Base-by-base conservation (phyloP, 2,888 invertebrate genomes). In the Apocheima hispidaria region DNA sequence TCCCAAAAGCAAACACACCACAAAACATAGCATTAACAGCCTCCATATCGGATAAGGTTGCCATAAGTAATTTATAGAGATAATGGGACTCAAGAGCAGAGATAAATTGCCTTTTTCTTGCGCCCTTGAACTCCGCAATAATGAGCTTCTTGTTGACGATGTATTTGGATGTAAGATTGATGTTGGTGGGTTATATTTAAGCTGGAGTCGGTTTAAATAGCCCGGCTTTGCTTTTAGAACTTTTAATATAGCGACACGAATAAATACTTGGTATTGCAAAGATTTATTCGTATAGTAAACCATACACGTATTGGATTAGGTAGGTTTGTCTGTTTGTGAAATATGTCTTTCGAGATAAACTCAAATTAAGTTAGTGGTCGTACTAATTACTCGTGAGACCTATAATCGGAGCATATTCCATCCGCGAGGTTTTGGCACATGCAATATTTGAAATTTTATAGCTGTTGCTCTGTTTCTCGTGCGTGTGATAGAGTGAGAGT, bases 31-130 rank as follows among this genome's bases (percentile, higher is more conserved):
- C 66, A 62, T 54, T 54, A 60, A 57, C 51, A 60, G 51, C 44
- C 65, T 56, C 55, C 53, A 61, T 61, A 65, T 65, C 54, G 58
- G 46, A 54, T 68, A 56, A 61, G 57, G 51, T 56, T 61, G 56
- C 51, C 56, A 56, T 78, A 79, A 77, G 82, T 82, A 83, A 86
- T 86, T 86, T 86, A 86, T 82, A 76, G 77, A 69, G 76, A 78
- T 83, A 84, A 85, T 84, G 83, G 63, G 69, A 81, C 77, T 74
- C 74, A 73, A 71, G 76, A 71, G 78, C 65, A 57, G 72, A 82
- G 79, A 86, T 80, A 83, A 85, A 87, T 87, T 81, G 77, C 73
- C 74, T 77, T 67, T 74, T 70, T 66, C 52, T 69, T 60, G 59
- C 65, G 77, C 41, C 87, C 85, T 82, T 87, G 84, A 86, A 83